phyloP scores from a whole-genome alignment of 2,113 vertebrate species.

The Tragelaphus scriptus region DNA sequence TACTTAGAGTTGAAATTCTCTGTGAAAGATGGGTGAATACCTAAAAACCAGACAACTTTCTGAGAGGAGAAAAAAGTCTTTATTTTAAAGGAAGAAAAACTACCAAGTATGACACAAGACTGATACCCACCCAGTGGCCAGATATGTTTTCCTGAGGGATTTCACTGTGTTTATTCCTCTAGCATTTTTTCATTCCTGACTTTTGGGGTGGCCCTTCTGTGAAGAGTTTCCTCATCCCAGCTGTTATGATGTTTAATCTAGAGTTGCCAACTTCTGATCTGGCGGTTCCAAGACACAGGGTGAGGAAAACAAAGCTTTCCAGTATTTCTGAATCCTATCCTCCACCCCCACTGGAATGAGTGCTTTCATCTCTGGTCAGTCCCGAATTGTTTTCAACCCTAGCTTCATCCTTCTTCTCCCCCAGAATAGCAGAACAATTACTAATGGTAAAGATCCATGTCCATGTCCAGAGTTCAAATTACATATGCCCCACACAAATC shows the following conservation, averaged over 20 bases:
- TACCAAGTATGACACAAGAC: conserved; percentile 62
- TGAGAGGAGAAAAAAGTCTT: background rate
- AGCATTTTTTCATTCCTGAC: conserved; percentile 65
- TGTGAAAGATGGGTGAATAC: conserved; percentile 20
- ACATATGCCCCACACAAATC: background rate
- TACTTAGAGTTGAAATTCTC: background rate
- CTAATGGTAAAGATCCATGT: conserved; percentile 42
- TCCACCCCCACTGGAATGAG: conserved; percentile 32
- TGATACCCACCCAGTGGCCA: conserved; percentile 64
- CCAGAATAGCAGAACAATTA: conserved; percentile 55
- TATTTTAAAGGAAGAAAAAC: conserved; percentile 55
- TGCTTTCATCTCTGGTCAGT: conserved; percentile 60
- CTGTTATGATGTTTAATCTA: conserved; percentile 71
- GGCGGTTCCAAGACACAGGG: conserved; percentile 59
- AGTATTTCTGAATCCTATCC: conserved; percentile 55
- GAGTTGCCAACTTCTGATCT: conserved; percentile 71
- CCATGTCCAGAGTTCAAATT: conserved; percentile 23
- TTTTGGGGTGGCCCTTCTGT: conserved; percentile 70
- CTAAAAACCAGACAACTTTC: conserved; percentile 13
- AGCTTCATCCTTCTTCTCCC: conserved; percentile 39
- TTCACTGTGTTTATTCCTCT: conserved; percentile 66
- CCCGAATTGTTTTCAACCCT: conserved; percentile 46
- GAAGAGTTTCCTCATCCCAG: conserved; percentile 71
- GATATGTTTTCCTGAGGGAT: conserved; percentile 65
- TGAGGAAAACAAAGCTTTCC: conserved; percentile 67